phyloP scores from a whole-genome alignment of 2,113 vertebrate species.

The Piaya cayana region DNA sequence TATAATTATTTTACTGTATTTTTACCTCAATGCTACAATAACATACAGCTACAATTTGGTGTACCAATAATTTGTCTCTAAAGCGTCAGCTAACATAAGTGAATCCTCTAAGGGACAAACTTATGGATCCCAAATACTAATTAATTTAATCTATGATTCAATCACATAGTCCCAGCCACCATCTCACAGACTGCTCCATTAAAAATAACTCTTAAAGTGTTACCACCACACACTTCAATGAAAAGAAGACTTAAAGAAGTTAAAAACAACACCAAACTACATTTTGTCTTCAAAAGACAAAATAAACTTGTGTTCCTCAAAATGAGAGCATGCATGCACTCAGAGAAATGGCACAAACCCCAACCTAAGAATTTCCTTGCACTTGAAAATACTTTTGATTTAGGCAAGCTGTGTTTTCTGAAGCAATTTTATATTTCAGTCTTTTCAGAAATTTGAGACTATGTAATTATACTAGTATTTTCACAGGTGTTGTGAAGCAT shows the following conservation, averaged over 20 bases:
- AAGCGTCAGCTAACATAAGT: background rate
- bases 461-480: background rate
- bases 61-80: background rate
- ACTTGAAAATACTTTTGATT: background rate
- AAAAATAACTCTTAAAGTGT: background rate
- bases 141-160: background rate
- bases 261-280: background rate
- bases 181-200: background rate
- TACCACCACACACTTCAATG: background rate
- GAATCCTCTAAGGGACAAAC: background rate
- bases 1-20: background rate
- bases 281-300: background rate
- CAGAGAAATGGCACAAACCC: background rate
- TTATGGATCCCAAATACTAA: background rate
- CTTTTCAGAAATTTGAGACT: background rate
- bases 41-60: background rate
- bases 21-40: background rate
- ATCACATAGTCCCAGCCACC: background rate
- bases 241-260: background rate
- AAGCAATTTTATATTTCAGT: background rate
- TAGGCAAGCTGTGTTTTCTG: background rate
- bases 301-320: background rate
- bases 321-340: background rate
- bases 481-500: background rate
- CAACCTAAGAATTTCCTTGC: background rate